These are phyloP conservation scores for Nomada lathburiana DNA, from an alignment of 2,888 invertebrate genomes.

Conservation along the genomic window DNA sequence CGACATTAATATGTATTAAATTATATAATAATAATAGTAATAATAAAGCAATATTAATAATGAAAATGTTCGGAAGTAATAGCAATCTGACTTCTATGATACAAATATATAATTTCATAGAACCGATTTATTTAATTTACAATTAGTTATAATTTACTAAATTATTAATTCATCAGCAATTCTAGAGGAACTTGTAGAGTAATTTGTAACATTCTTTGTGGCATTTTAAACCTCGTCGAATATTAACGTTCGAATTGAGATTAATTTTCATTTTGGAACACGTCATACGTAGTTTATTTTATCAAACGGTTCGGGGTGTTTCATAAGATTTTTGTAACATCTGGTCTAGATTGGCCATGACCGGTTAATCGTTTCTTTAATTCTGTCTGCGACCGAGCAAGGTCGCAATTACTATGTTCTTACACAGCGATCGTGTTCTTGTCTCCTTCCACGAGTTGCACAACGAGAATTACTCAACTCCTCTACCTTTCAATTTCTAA, in stretches of 20 bases:
- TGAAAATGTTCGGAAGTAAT: background rate
- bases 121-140: too few species aligned
- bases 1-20: background rate
- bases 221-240: too few species aligned
- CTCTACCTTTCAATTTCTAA: slow-evolving; percentile 38
- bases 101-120: too few species aligned
- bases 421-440: slow-evolving; percentile 31
- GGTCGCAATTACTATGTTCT: slow-evolving; percentile 44
- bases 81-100: too few species aligned
- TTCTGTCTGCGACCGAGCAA: slow-evolving; percentile 19
- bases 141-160: background rate
- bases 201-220: too few species aligned
- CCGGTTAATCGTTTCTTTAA: slow-evolving; percentile 40
- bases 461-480: slow-evolving; percentile 51
- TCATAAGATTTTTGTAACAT: slow-evolving; percentile 29
- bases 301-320: background rate
- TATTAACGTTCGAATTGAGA: too few species aligned
- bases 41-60: too few species aligned
- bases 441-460: slow-evolving; percentile 32
- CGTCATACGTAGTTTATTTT: background rate
- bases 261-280: too few species aligned
- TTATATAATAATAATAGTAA: too few species aligned
- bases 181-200: too few species aligned
- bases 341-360: slow-evolving; percentile 40
- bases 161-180: background rate